Base-by-base conservation (phyloP, 2,888 invertebrate genomes). In the Lamproptera curius region DNA sequence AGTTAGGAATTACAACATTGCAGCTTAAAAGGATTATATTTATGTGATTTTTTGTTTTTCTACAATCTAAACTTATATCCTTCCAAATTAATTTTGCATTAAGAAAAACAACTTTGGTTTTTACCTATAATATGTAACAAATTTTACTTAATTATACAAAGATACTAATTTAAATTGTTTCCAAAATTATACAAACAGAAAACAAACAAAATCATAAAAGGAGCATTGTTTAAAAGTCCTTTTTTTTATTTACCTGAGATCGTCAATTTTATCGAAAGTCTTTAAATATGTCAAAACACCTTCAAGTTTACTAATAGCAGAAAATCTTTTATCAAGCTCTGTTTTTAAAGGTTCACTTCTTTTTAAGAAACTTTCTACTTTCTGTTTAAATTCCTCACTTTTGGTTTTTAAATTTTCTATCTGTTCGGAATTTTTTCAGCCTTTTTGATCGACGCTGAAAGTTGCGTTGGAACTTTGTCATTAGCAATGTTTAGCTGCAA, bases 241-340 rank as follows among this genome's bases (percentile, higher is more conserved):
- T n/a, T n/a, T n/a, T n/a, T n/a, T n/a, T 31, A 44, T 6, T 62
- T 74, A 93, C 93, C 93, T 92, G 43, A 94, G 79, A 55, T 92
- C 91, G 66, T 95, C 92, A 58, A 95, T 89, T 63, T 90, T 90
- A 63, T 92, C 90, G 57, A 94, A 87, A 35, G 93, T 89, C 63
- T 89, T 91, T 46, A 95, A 75, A 73, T 95, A 95, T 34, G 90
- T 74, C 11, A 93, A 77, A 46, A 90, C 89, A 52, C 89, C 87
- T 56, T 90, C 83, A 1, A 94, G 68, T 61, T 90, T 89, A 26
- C 70, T 70, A 33, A 89, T 80, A 1, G 90, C 77, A 57, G 82
- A 73, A 58, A 82, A 81, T 39, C 76, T 66, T 46, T 70, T 76
- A 49, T 83, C 73, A 20, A 91, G 66, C 59, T 90, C 87, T 16